Evolutionary conservation across 2,113 vertebrate species (phyloP).

Genomic region (Bujurquina vittata): DNA sequence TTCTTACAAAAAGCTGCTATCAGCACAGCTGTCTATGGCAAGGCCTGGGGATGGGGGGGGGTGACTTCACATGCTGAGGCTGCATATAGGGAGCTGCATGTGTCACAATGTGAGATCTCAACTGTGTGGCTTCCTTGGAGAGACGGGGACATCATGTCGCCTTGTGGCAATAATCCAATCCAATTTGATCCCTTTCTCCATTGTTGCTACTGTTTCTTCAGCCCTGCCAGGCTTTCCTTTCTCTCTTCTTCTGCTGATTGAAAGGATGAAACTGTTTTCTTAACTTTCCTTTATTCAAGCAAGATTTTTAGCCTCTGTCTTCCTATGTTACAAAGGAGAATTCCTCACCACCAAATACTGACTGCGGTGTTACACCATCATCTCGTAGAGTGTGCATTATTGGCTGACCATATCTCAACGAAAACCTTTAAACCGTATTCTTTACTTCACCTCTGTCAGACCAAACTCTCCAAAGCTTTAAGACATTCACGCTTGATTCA

Average conservation of each 20-base stretch:
- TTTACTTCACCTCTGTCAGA: constrained; percentile 23
- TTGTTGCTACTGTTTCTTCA: not conserved
- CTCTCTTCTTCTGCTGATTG: not conserved
- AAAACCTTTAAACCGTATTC: constrained; percentile 24
- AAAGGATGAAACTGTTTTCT: not conserved
- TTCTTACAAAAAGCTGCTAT: constrained; percentile 10
- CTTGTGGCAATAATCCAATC: constrained; percentile 7
- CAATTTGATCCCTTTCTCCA: not conserved
- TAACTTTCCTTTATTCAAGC: not conserved
- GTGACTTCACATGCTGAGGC: constrained; percentile 6
- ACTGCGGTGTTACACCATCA: constrained; percentile 1
- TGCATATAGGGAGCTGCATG: not conserved
- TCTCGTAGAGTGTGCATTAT: not conserved
- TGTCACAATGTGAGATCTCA: constrained; percentile 10
- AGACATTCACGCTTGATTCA: not conserved
- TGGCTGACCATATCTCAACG: constrained; percentile 16
- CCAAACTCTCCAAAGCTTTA: constrained; percentile 18
- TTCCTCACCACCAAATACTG: not conserved
- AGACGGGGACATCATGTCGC: constrained; percentile 8
- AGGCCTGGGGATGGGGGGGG: not conserved
- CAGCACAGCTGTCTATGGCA: constrained; percentile 1
- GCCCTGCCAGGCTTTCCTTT: no score
- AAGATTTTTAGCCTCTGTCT: not conserved
- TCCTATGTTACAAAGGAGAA: not conserved
- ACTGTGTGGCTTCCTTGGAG: not conserved